Conservation (phyloP, 2,797 vertebrate genomes). For the Hybognathus amarus region DNA sequence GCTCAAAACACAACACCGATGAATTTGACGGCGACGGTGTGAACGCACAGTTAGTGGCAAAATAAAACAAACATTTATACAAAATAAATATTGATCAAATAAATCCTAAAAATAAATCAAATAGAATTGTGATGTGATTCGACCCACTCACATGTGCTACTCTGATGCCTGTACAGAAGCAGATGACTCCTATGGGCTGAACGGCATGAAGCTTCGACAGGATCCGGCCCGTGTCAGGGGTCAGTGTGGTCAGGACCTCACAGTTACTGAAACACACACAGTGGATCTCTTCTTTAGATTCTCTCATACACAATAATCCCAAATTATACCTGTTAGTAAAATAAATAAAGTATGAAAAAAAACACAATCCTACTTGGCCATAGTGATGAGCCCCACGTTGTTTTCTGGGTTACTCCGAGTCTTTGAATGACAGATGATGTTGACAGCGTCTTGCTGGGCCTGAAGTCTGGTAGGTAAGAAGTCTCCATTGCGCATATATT, state of each 20-base stretch:
- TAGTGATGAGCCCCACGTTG: conserved; percentile 96
- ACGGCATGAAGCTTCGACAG: conserved; percentile 95
- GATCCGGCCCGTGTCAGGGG: conserved; percentile 92
- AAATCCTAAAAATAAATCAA: neutral
- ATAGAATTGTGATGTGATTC: neutral
- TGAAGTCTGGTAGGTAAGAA: conserved; percentile 95
- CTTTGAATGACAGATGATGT: conserved; percentile 97
- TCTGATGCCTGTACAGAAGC: conserved; percentile 92
- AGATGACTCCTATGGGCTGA: conserved; percentile 90
- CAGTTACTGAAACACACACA: conserved; percentile 83
- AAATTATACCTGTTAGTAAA: neutral
- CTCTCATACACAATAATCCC: neutral
- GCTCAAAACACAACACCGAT: too few species aligned
- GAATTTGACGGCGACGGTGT: too few species aligned
- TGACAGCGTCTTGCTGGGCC: conserved; percentile 96
- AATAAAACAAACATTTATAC: neutral
- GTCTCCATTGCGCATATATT: conserved; percentile 97
- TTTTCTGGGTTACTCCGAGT: conserved; percentile 97
- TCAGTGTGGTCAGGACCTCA: conserved; percentile 94
- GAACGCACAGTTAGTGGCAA: too few species aligned
- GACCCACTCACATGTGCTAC: conserved; percentile 88
- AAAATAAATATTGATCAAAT: neutral
- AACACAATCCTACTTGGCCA: conserved; percentile 85
- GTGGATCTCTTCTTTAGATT: neutral
- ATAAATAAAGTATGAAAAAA: neutral